These are phyloP conservation scores for Alca torda DNA, from an alignment of 2,797 vertebrate species.

Conservation along the genomic window DNA sequence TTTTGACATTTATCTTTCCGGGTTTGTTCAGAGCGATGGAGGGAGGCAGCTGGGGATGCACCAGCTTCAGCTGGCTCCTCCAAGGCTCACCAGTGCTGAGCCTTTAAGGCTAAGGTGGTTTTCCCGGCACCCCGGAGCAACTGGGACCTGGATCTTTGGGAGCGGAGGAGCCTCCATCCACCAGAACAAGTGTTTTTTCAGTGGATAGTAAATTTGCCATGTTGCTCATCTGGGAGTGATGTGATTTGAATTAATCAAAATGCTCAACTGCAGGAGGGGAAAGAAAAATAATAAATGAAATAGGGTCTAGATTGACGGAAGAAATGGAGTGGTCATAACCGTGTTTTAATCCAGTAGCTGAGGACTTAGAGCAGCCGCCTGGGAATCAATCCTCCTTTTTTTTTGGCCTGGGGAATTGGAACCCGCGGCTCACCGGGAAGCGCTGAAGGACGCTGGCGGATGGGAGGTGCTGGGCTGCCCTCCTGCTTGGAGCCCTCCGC, in stretches of 20 bases:
- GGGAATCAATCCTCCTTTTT: conserved; percentile 8
- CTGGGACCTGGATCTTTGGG: neutral
- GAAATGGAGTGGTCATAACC: conserved; percentile 55
- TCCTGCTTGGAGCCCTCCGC: neutral
- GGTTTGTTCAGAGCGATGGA: neutral
- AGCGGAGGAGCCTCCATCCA: neutral
- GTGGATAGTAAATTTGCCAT: neutral
- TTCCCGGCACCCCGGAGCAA: fast-evolving
- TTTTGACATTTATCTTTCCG: neutral
- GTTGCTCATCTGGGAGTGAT: conserved; percentile 5
- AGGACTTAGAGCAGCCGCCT: neutral
- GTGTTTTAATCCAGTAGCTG: conserved; percentile 59
- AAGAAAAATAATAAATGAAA: neutral
- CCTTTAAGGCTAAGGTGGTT: neutral
- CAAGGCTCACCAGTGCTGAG: neutral
- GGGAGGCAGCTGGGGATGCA: neutral
- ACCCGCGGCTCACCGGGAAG: fast-evolving
- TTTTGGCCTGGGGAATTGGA: neutral
- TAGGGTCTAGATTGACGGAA: neutral
- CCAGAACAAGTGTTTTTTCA: conserved; percentile 11
- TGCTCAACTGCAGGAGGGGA: neutral
- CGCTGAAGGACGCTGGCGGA: fast-evolving
- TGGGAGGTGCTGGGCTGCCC: neutral
- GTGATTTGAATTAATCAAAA: conserved; percentile 69
- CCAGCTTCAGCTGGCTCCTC: neutral